Base-by-base conservation (phyloP, 1,140 invertebrate species). In the Drosophila bifasciata region DNA sequence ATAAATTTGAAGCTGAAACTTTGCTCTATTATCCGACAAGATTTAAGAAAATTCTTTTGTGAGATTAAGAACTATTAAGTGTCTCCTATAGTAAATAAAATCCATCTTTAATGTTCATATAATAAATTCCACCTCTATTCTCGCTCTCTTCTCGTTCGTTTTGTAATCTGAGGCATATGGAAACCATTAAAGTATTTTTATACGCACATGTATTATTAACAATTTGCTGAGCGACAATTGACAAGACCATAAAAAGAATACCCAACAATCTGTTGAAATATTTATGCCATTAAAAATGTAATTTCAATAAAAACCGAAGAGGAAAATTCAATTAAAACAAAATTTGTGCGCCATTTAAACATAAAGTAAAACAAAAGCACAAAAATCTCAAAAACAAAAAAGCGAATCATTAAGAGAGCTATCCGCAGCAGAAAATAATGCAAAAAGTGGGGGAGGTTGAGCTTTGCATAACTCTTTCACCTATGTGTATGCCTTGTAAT, bases 241-340 rank as follows among this genome's bases (percentile, higher is more conserved):
- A 56, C 66, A 41, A 28, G 50, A 56, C 63, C 40, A 56, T 48
- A 68, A 67, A 68, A 68, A 40, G 7, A 32, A 16, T n/a, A n/a
- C 5, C 32, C 28, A 41, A 63, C 50, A 69, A 69, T 17, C 1
- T 1, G 11, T 39, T 83, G 32, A 60, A 85, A 72, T 85, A 72
- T 84, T 85, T 44, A 79, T 59, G 57, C 16, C 40, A 88, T 86
- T 78, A 75, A 88, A 88, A 88, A 75, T 86, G 50, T 57, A 86
- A 75, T 77, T 81, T 75, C 59, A 76, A 69, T 80, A 85, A 85
- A 79, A 62, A 19, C 49, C 19, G 32, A 2, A 44, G 59, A 73
- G 73, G 44, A 56, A 68, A 85, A 81, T 71, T 81, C 64, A 86
- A 86, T 88, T 85, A 78, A 75, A 70, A 58, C 43, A 28, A 67